A percentile compares a stretch with the other conserved stretches of the same genome.
phyloP scores from a whole-genome alignment of 1,140 invertebrate species.

The Tetraneura akinire region DNA sequence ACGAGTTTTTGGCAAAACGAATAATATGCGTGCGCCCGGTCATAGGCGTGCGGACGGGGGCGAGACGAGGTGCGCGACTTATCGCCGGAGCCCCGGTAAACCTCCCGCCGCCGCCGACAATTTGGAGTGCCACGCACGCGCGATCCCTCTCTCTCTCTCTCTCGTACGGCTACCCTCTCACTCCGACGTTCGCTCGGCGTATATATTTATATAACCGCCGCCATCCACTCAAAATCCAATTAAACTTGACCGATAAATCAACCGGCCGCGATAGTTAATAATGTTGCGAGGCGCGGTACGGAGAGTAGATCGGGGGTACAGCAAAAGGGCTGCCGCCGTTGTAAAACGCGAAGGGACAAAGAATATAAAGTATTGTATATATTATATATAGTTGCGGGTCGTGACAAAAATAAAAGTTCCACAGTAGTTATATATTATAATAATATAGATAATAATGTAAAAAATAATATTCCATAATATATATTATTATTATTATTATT shows the following conservation, averaged over 20 bases:
- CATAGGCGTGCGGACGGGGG: not conserved
- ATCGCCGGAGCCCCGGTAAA: constrained; percentile 38
- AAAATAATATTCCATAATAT: too few species aligned
- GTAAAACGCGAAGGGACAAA: not conserved
- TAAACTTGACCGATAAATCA: constrained; percentile 51
- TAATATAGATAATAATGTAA: too few species aligned
- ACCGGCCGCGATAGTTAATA: constrained; percentile 48
- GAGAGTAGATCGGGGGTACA: not conserved
- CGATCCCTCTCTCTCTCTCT: not conserved
- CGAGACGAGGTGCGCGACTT: constrained; percentile 20
- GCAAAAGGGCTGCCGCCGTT: not conserved
- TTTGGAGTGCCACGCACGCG: not conserved
- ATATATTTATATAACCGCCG: not conserved
- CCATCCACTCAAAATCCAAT: constrained; percentile 51
- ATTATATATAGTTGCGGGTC: not conserved
- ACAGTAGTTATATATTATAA: not conserved
- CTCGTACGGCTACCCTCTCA: not conserved
- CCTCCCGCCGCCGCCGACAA: not conserved
- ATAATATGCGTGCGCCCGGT: constrained; percentile 1
- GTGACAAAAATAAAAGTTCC: constrained; percentile 40
- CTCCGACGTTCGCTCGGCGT: not conserved
- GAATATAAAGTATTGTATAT: not conserved
- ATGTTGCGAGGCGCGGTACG: constrained; percentile 25
- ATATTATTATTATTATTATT: too few species aligned
- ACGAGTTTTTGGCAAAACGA: constrained; percentile 49